phyloP scores from a whole-genome alignment of 2,797 vertebrate species.

The Melanotaenia maccullochi region DNA sequence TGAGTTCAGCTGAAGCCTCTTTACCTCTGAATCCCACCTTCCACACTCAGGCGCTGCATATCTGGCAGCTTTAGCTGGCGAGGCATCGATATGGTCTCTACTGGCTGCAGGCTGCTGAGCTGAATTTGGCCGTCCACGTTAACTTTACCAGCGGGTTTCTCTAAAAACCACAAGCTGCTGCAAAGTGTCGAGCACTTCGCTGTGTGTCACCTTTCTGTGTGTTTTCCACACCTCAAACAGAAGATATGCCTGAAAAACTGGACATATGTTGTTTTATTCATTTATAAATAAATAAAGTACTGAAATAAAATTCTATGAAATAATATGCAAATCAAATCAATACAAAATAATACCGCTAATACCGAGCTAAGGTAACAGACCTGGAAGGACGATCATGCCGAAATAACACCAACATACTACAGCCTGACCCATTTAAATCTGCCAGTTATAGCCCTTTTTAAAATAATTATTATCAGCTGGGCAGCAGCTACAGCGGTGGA shows the following conservation, averaged over 20 bases:
- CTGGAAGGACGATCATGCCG: too few relatives aligned
- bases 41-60: conserved; percentile 9
- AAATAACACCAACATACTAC: too few relatives aligned
- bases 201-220: conserved; percentile 3
- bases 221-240: conserved; percentile 25
- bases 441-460: too few relatives aligned
- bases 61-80: conserved; percentile 13
- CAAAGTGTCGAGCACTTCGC: conserved; percentile 23
- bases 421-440: too few relatives aligned
- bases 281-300: too few relatives aligned
- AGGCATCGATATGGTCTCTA: conserved; percentile 14
- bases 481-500: too few relatives aligned
- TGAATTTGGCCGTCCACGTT: conserved; percentile 28
- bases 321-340: too few relatives aligned
- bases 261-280: neutral
- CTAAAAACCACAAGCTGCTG: conserved; percentile 38
- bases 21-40: conserved; percentile 14
- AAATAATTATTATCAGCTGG: too few relatives aligned
- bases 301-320: too few relatives aligned
- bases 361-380: too few relatives aligned
- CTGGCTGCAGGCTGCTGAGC: neutral
- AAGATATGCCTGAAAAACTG: conserved; percentile 1
- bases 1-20: conserved; percentile 12
- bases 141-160: conserved; percentile 32
- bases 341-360: too few relatives aligned